phyloP scores from a whole-genome alignment of 2,113 vertebrate species.

The Crocuta crocuta region DNA sequence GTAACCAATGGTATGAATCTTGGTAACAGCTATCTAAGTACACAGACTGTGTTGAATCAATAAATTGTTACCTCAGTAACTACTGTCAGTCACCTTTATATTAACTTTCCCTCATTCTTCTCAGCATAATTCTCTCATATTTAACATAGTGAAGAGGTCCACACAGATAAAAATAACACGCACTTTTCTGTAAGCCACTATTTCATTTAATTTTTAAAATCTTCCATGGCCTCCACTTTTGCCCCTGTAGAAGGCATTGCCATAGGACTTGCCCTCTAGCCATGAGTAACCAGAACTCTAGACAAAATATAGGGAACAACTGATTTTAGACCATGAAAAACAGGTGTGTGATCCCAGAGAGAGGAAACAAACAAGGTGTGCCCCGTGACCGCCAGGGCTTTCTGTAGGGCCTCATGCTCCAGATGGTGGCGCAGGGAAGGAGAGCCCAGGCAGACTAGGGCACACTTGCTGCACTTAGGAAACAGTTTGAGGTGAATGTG shows the following conservation, averaged over 20 bases:
- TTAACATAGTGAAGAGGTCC: slow-evolving; percentile 29
- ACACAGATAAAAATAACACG: slow-evolving; percentile 34
- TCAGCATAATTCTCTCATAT: slow-evolving; percentile 22
- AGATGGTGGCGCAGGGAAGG: neutral
- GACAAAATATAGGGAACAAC: neutral
- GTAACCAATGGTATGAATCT: neutral
- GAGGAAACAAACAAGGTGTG: neutral
- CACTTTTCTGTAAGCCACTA: neutral
- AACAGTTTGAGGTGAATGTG: neutral
- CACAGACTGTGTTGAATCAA: slow-evolving; percentile 21
- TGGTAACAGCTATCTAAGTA: neutral
- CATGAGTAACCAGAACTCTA: neutral
- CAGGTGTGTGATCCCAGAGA: neutral
- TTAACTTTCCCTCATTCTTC: slow-evolving; percentile 29
- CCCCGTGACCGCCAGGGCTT: neutral
- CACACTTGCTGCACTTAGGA: neutral
- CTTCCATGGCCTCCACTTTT: neutral
- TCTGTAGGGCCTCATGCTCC: neutral
- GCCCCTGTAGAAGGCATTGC: neutral
- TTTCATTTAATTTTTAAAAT: slow-evolving; percentile 15
- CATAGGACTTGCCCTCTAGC: neutral
- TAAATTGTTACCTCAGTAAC: slow-evolving; percentile 17
- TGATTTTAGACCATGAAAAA: neutral
- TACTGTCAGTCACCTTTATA: slow-evolving; percentile 29
- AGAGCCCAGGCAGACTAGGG: neutral